Base-by-base conservation (phyloP, 2,888 invertebrate species). In the Melanargia galathea region DNA sequence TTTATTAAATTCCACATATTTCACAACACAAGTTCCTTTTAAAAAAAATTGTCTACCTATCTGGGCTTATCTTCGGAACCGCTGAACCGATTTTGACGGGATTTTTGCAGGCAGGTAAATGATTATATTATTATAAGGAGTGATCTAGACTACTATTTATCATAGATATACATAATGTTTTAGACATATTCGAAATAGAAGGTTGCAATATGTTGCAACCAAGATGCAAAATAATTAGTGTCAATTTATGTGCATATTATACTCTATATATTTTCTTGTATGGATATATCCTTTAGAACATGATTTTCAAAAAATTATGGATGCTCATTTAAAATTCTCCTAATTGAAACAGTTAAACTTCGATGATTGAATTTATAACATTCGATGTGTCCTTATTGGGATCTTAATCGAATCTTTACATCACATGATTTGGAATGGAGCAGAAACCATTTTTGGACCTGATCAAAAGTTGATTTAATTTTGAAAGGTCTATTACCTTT, bases 301-400 rank as follows among this genome's bases (percentile, higher is more conserved):
- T 2, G 26, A 49, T 49, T 49, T 49, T 16, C 49, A 49, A 49
- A 30, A 49, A 26, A 49, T 30, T 22, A 16, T 16, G 26, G 30
- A 30, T 26, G 26, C 13, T 30, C 7, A 49, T 30, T 49, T 30
- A 40, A n/a, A 38, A 13, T 16, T 40, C 40, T 40, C 40, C 40
- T n/a, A n/a, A n/a, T n/a, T n/a, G n/a, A 40, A 46, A 22, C 11
- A 46, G 46, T 46, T 22, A 22, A 13, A 46, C 22, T 22, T 46
- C 13, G 5, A n/a, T 30, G 16, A 30, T 49, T 13, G 22, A 48
- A 22, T 48, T 49, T 33, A 33, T 52, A 18, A 33, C 11, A 49
- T n/a, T 26, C 7, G 16, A 40, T 40, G n/a, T 40, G n/a, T 16
- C 40, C 40, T 16, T n/a, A 40, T 40, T 38, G 5, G 40, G 16